Percentiles rank a stretch among this genome's conserved stretches.
Conservation (phyloP, 2,797 vertebrate species). For the Chiloscyllium punctatum region DNA sequence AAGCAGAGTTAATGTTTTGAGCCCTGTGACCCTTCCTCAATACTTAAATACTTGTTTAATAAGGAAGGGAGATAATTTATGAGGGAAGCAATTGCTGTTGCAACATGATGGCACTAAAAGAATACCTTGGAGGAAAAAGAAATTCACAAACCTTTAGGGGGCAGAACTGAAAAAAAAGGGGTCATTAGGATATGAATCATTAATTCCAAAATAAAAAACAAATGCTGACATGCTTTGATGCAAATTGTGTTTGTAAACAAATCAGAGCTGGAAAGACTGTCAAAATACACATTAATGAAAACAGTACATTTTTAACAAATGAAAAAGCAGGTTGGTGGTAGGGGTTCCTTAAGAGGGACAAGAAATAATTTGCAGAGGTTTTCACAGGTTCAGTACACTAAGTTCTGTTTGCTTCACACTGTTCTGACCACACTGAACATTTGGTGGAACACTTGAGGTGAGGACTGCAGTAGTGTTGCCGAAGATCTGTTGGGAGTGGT, state of each 20-base stretch:
- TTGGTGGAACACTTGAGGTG: conserved; percentile 10
- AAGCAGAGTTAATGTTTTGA: too few species aligned
- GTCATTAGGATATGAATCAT: background rate
- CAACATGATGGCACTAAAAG: background rate
- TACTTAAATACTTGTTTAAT: too few species aligned
- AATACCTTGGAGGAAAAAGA: background rate
- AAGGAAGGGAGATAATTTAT: background rate
- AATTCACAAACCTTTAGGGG: background rate
- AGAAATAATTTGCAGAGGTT: background rate
- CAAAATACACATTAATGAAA: background rate
- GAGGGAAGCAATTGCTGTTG: background rate
- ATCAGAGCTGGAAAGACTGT: background rate
- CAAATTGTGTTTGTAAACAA: background rate
- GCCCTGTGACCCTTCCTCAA: too few species aligned
- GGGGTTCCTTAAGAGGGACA: background rate
- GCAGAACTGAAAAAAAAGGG: background rate
- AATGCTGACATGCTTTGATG: background rate
- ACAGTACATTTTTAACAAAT: too few species aligned
- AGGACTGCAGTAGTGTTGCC: background rate
- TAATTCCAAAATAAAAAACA: background rate
- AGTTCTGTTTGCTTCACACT: conserved; percentile 1
- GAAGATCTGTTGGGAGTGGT: background rate
- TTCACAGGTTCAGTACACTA: background rate
- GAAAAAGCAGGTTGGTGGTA: background rate
- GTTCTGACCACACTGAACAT: background rate